Evolutionary conservation across 2,113 vertebrate genomes (phyloP), one percentile per base, ranked within the genome.

Genomic region (Melanerpes aurifrons): DNA sequence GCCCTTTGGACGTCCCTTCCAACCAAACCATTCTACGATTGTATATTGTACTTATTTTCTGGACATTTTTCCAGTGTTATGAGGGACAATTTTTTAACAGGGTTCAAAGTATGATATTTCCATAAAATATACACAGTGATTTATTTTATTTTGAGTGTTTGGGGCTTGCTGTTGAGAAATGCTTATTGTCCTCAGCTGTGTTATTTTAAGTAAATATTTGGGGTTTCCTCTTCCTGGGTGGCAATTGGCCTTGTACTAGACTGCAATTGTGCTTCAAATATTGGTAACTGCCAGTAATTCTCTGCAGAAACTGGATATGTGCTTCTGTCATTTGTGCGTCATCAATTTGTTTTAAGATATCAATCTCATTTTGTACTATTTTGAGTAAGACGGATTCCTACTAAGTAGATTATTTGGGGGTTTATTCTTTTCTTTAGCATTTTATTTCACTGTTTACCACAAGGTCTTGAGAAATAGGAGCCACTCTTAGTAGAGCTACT

Each of bases 141-240:
- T 22, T 77, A 11, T 68, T 70, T 91, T 58, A 21, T 32, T 89
- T 57, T 37, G 15, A 77, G 31, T 57, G 54, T 77, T 85, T 89
- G 43, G 40, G 75, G 21, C 35, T 67, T 86, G 17, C 48, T 74
- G 57, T 61, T 82, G 12, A 54, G 53, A 82, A 82, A 82, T 63
- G 61, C 22, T 85, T 71, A 25, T 48, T 89, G 11, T 62, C 56
- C 64, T 86, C 54, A 82, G 18, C 20, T 57, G 29, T 64, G 54
- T 80, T 85, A 68, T 84, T 93, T 91, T 79, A 87, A 73, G 68
- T 81, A 91, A 96, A 81, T 88, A 83, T 72, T 83, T 86, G 72
- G 40, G n/a, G 59, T 80, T 87, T 63, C 24, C 9, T 64, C 40
- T 54, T 88, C 48, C 43, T 84, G 28, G 7, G 7, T 62, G 73